Percentiles rank a stretch among this genome's conserved stretches.
phyloP scores from a whole-genome alignment of 2,797 vertebrate species.

The Pantherophis vulpinus region DNA sequence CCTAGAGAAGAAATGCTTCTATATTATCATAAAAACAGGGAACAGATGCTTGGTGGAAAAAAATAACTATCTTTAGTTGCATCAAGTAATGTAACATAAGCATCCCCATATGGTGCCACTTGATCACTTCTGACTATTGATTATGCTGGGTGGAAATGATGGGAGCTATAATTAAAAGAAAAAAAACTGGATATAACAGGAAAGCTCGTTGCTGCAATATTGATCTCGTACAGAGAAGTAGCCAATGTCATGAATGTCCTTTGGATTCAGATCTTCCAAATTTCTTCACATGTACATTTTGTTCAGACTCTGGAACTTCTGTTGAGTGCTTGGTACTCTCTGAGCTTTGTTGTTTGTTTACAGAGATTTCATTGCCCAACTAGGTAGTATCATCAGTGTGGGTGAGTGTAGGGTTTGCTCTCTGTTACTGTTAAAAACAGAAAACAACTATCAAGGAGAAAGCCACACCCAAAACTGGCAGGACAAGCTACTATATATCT shows the following conservation, averaged over 20 bases:
- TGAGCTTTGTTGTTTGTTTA: not conserved
- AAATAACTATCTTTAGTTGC: not conserved
- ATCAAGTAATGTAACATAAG: not conserved
- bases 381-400: not conserved
- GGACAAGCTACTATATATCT: not conserved
- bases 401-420: not conserved
- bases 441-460: not conserved
- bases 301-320: not conserved
- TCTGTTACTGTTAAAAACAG: not conserved
- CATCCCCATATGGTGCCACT: not conserved
- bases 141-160: not conserved
- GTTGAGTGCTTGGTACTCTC: not conserved
- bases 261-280: not conserved
- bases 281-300: not conserved
- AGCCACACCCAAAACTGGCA: not conserved
- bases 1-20: constrained; percentile 69
- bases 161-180: not conserved
- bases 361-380: not conserved
- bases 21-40: constrained; percentile 7
- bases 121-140: not conserved
- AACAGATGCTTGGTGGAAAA: not conserved
- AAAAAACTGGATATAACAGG: not conserved
- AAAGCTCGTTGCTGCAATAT: not conserved
- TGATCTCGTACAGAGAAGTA: not conserved
- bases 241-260: not conserved